These are phyloP conservation scores for Atlantisia rogersi DNA, from an alignment of 2,113 vertebrate species.

Conservation along the genomic window DNA sequence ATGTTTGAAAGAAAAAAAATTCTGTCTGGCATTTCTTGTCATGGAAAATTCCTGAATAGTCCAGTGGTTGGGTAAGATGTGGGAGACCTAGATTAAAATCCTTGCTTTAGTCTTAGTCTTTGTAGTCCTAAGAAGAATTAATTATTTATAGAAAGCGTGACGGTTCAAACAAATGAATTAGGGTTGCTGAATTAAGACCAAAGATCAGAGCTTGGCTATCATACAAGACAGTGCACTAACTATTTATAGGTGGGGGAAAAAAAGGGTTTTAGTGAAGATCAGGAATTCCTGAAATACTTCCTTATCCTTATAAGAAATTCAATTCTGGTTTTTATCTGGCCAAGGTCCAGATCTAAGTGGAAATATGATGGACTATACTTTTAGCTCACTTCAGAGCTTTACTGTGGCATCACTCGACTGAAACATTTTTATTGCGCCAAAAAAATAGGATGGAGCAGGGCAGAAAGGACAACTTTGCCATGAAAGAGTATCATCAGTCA, in stretches of 20 bases:
- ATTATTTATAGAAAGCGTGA: background rate
- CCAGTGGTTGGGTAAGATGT: background rate
- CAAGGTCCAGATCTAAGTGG: background rate
- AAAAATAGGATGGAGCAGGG: background rate
- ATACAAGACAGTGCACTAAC: background rate
- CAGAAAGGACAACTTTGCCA: background rate
- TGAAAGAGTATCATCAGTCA: background rate
- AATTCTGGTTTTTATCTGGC: background rate
- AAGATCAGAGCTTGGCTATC: background rate
- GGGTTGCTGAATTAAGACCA: background rate
- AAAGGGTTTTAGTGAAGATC: background rate
- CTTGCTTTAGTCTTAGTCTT: background rate
- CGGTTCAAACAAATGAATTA: background rate
- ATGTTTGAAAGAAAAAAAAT: background rate
- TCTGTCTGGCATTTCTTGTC: background rate
- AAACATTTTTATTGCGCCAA: background rate
- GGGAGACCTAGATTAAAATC: background rate
- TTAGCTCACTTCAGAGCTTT: background rate
- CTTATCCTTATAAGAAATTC: background rate
- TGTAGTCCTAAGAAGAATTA: background rate
- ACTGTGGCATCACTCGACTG: background rate
- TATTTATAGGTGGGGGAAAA: background rate
- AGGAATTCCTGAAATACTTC: constrained; percentile 2
- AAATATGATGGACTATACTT: background rate
- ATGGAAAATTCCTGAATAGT: background rate